Conservation (phyloP, 2,888 invertebrate genomes). For the Drosophila falleni region DNA sequence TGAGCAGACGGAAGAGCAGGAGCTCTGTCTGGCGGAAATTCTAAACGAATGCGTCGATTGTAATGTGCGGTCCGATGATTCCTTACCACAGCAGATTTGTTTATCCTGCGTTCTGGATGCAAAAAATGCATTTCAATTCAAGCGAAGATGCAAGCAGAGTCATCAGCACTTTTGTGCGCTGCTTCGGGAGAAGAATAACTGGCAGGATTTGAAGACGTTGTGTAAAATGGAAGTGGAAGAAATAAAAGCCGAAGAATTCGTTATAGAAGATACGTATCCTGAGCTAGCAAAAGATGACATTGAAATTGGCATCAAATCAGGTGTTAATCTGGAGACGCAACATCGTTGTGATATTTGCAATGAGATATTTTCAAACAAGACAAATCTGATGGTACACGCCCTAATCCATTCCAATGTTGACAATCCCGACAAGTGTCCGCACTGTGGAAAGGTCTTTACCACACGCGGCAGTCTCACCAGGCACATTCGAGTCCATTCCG, state of each 20-base stretch:
- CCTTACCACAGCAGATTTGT: constrained; percentile 48
- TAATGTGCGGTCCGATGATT: constrained; percentile 21
- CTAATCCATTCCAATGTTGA: not conserved
- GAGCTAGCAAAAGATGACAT: not conserved
- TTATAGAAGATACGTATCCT: not conserved
- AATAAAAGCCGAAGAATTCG: not conserved
- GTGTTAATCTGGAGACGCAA: not conserved
- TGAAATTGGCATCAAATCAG: not conserved
- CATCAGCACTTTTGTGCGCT: constrained; percentile 11
- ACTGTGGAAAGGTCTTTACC: constrained; percentile 6
- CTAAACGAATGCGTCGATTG: constrained; percentile 13
- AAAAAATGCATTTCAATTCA: constrained; percentile 37
- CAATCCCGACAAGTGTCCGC: constrained; percentile 8
- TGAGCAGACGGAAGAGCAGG: not conserved
- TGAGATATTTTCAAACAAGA: not conserved
- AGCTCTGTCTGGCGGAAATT: constrained; percentile 31
- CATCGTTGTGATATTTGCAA: constrained; percentile 7
- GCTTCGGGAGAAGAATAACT: not conserved
- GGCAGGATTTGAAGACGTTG: not conserved
- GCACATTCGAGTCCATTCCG: not conserved
- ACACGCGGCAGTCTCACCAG: not conserved
- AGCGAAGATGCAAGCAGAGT: constrained; percentile 18
- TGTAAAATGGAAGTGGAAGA: constrained; percentile 1
- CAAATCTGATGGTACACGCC: constrained; percentile 5
- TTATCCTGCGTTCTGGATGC: constrained; percentile 37